phyloP scores from a whole-genome alignment of 1,140 invertebrate species.

The Monochamus saltuarius region DNA sequence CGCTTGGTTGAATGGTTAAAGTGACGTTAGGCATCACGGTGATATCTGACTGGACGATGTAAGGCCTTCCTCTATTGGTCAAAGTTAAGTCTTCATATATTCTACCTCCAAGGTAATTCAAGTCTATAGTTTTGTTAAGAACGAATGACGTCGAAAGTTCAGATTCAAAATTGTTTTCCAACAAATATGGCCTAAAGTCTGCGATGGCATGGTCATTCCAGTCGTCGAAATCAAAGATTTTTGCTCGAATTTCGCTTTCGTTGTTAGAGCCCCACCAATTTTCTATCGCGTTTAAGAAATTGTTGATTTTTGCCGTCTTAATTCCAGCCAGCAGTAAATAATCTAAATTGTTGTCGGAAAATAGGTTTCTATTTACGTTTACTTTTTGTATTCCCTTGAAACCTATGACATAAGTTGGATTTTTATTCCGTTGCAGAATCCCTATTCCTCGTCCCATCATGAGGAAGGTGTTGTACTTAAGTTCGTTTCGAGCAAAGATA shows the following conservation, averaged over 20 bases:
- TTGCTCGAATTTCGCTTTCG: conserved; percentile 69
- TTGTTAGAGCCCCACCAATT: conserved; percentile 95
- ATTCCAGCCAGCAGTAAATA: conserved; percentile 94
- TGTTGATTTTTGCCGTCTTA: conserved; percentile 83
- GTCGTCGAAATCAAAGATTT: conserved; percentile 99
- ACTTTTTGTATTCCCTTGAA: conserved; percentile 95
- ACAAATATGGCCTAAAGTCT: conserved; percentile 83
- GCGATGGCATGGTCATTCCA: conserved; percentile 98
- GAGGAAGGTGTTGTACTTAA: conserved; percentile 69
- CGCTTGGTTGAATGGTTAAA: conserved; percentile 85
- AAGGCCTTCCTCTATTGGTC: conserved; percentile 68
- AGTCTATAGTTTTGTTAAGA: conserved; percentile 56
- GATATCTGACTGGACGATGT: conserved; percentile 85
- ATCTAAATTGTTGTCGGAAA: conserved; percentile 83
- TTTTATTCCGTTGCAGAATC: conserved; percentile 52
- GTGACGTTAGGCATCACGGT: conserved; percentile 94
- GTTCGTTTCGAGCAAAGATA: conserved; percentile 75
- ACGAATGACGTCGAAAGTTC: conserved; percentile 73
- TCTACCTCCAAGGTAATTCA: conserved; percentile 80
- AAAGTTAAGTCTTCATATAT: conserved; percentile 74
- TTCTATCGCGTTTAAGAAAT: conserved; percentile 81
- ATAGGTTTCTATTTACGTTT: conserved; percentile 85
- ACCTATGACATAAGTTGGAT: conserved; percentile 81
- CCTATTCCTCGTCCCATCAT: conserved; percentile 40
- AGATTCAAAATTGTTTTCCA: conserved; percentile 71